These are phyloP conservation scores for Tenodera sinensis DNA, from an alignment of 2,888 invertebrate genomes.

Conservation along the genomic window DNA sequence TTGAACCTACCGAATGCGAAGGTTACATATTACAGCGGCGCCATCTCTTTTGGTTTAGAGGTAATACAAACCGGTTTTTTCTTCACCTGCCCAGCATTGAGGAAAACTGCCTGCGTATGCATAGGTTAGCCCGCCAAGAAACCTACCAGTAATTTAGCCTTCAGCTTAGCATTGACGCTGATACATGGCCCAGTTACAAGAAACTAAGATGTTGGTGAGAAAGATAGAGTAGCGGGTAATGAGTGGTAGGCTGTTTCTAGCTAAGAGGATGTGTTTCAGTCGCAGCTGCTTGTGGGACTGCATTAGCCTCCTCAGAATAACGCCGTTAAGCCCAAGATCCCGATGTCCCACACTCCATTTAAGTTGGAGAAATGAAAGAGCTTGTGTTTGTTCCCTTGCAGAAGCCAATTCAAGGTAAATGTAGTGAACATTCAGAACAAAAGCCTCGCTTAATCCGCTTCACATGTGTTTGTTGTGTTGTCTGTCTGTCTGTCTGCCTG, in stretches of 20 bases:
- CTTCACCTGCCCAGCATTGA: too few relatives aligned
- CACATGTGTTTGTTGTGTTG: not conserved
- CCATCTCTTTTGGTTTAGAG: too few relatives aligned
- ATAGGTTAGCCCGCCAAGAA: too few relatives aligned
- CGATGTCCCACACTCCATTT: not conserved
- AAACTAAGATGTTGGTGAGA: too few relatives aligned
- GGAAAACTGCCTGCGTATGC: too few relatives aligned
- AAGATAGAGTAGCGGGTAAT: not conserved
- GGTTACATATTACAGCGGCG: too few relatives aligned
- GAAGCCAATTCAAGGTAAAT: not conserved
- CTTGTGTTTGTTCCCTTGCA: not conserved
- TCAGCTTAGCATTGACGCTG: too few relatives aligned
- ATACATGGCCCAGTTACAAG: too few relatives aligned
- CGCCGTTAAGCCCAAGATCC: not conserved
- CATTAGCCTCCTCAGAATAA: not conserved
- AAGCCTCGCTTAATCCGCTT: not conserved
- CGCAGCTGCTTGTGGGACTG: not conserved
- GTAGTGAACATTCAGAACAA: not conserved
- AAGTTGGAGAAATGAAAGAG: not conserved
- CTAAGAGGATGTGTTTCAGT: not conserved
- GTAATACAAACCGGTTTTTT: too few relatives aligned
- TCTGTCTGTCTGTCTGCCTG: not conserved
- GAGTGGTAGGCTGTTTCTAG: not conserved
- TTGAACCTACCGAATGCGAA: too few relatives aligned
- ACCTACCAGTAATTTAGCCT: too few relatives aligned